Percentiles rank a stretch among this genome's conserved stretches.
Conservation (phyloP, 2,797 vertebrate species). For the Molossus alvarezi region DNA sequence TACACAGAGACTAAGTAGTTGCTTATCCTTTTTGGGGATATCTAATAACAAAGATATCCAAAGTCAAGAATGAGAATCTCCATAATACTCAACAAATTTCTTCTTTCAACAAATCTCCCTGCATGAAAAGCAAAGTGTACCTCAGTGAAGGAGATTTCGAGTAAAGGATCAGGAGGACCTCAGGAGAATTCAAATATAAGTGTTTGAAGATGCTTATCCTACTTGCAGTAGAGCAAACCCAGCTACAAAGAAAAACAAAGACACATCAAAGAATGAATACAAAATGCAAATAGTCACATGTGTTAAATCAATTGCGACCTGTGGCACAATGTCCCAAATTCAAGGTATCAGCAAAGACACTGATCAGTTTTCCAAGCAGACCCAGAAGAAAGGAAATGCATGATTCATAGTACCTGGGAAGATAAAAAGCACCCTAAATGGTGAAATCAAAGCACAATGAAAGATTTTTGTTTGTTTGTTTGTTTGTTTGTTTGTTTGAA, state of each 20-base stretch:
- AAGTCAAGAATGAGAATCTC: background rate
- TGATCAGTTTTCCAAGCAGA: slow-evolving; percentile 52
- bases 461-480: slow-evolving; percentile 7
- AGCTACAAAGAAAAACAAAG: slow-evolving; percentile 72
- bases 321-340: background rate
- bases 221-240: slow-evolving; percentile 28
- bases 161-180: background rate
- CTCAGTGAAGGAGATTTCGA: slow-evolving; percentile 2
- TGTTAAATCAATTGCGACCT: slow-evolving; percentile 60
- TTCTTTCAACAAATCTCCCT: slow-evolving; percentile 34
- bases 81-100: background rate
- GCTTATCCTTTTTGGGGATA: background rate
- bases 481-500: slow-evolving; percentile 9
- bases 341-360: background rate
- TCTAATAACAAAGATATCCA: slow-evolving; percentile 39
- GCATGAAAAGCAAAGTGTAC: background rate
- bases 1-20: background rate
- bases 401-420: slow-evolving; percentile 60
- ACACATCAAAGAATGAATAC: slow-evolving; percentile 52
- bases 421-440: slow-evolving; percentile 48
- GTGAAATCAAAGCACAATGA: slow-evolving; percentile 71
- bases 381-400: slow-evolving; percentile 31
- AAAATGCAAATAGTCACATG: slow-evolving; percentile 65
- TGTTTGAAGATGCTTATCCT: slow-evolving; percentile 70
- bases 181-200: slow-evolving; percentile 62